Base-by-base conservation (phyloP, 2,888 invertebrate genomes). In the Acrocyrtus sp. region DNA sequence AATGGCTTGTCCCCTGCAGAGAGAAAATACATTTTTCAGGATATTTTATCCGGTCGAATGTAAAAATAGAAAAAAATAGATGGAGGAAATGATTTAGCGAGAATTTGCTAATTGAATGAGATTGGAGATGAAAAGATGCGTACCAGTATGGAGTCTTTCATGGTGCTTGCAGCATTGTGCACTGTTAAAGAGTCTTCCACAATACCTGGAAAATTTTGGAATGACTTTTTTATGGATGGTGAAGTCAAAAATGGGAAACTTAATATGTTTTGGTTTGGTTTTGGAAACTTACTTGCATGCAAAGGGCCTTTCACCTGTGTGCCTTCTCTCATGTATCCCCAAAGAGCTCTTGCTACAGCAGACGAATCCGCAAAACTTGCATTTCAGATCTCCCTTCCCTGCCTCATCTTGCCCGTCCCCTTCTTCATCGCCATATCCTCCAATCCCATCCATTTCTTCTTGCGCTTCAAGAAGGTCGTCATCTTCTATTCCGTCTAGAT, bases 121-220 rank as follows among this genome's bases (percentile, higher is more conserved):
- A n/a, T n/a, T n/a, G n/a, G n/a, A n/a, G n/a, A n/a, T n/a, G n/a
- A 39, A 12, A 39, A 39, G 6, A 22, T 41, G 12, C 21, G 39
- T 51, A 68, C 68, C 70, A 27, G 76, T 77, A 21, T 76, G 76
- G 17, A 76, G 34, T 24, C 76, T 34, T 34, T 74, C 74, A 27
- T 77, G 76, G 48, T 77, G 76, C 26, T 77, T 77, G 34, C 76
- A 77, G 24, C 76, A 77, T 56, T 77, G 76, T 22, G 76, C 76
- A 53, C 76, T 77, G 41, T 77, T 77, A 29, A 75, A 75, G 21
- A 76, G 56, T 43, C 76, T 53, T 26, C 76, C 76, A 26, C 76
- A 76, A 43, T 67, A 74, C 53, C 76, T 76, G 47, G 8, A n/a
- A n/a, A n/a, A n/a, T n/a, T n/a, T n/a, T n/a, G n/a, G n/a, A n/a